A percentile compares a stretch with the other conserved stretches of the same genome.
These are phyloP conservation scores for Ormyrus pomaceus DNA, from an alignment of 2,888 invertebrate species.

Conservation along the genomic window DNA sequence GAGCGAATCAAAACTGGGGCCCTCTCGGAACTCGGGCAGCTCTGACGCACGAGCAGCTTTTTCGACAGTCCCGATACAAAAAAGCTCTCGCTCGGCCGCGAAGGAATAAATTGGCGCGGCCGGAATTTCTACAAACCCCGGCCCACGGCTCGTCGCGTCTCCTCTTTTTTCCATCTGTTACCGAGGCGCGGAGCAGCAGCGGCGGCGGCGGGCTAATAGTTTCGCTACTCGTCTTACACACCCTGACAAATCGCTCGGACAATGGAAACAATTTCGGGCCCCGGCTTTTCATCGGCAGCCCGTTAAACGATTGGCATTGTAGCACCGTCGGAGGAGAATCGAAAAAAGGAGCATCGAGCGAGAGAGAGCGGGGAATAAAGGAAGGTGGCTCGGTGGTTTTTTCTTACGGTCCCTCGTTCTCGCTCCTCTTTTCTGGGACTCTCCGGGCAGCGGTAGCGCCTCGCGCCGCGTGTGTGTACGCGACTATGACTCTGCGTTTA, in stretches of 20 bases:
- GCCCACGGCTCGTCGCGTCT: too few relatives aligned
- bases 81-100: slow-evolving; percentile 9
- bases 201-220: slow-evolving; percentile 64
- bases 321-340: slow-evolving; percentile 28
- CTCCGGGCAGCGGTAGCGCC: slow-evolving; percentile 50
- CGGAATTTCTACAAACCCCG: slow-evolving; percentile 17
- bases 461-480: slow-evolving; percentile 48
- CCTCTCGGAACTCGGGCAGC: too few relatives aligned
- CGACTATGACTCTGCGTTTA: slow-evolving; percentile 73
- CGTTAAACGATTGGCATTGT: slow-evolving; percentile 70
- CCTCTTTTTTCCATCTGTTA: too few relatives aligned
- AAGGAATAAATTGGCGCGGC: neutral
- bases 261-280: slow-evolving; percentile 74
- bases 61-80: slow-evolving; percentile 7
- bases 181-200: too few relatives aligned
- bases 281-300: slow-evolving; percentile 47
- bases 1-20: neutral
- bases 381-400: slow-evolving; percentile 44
- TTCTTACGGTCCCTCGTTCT: slow-evolving; percentile 57
- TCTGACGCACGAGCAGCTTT: neutral
- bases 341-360: neutral
- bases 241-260: slow-evolving; percentile 73
- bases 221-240: slow-evolving; percentile 67
- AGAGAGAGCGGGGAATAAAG: neutral
- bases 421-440: slow-evolving; percentile 36